A percentile compares a stretch with the other conserved stretches of the same genome.
Evolutionary conservation across 2,888 invertebrate species (phyloP).

Genomic region (Agapostemon virescens): DNA sequence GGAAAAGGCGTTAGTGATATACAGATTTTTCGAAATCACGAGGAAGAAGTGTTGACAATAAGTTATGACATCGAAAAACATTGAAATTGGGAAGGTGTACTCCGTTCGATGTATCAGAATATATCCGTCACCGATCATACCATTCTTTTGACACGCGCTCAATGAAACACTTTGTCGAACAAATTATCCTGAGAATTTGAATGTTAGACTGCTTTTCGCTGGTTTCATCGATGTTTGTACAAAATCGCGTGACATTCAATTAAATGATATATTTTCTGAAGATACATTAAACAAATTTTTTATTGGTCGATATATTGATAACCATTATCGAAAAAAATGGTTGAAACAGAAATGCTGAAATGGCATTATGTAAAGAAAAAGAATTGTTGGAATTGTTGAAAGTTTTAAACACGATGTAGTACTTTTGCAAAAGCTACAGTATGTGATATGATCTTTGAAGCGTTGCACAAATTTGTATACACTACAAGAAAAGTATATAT

Average conservation of each 20-base stretch:
- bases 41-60: slow-evolving; percentile 44
- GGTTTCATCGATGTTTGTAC: background rate
- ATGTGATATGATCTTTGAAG: slow-evolving; percentile 36
- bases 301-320: background rate
- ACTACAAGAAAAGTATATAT: slow-evolving; percentile 8
- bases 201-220: background rate
- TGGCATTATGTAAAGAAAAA: slow-evolving; percentile 28
- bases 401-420: slow-evolving; percentile 47
- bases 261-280: slow-evolving; percentile 6
- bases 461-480: slow-evolving; percentile 20
- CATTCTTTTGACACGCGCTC: slow-evolving; percentile 37
- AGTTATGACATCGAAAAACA: slow-evolving; percentile 37
- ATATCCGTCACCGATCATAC: slow-evolving; percentile 25
- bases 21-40: slow-evolving; percentile 33
- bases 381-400: slow-evolving; percentile 1
- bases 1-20: slow-evolving; percentile 4
- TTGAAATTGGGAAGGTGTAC: slow-evolving; percentile 36
- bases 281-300: background rate
- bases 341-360: slow-evolving; percentile 17
- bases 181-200: slow-evolving; percentile 14
- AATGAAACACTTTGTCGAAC: background rate
- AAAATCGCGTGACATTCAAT: slow-evolving; percentile 7
- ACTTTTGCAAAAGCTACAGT: slow-evolving; percentile 20
- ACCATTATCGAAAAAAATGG: slow-evolving; percentile 25
- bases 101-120: slow-evolving; percentile 43